Percentiles rank a stretch among this genome's conserved stretches.
phyloP scores from a whole-genome alignment of 1,140 invertebrate genomes.

The Heliothis virescens region DNA sequence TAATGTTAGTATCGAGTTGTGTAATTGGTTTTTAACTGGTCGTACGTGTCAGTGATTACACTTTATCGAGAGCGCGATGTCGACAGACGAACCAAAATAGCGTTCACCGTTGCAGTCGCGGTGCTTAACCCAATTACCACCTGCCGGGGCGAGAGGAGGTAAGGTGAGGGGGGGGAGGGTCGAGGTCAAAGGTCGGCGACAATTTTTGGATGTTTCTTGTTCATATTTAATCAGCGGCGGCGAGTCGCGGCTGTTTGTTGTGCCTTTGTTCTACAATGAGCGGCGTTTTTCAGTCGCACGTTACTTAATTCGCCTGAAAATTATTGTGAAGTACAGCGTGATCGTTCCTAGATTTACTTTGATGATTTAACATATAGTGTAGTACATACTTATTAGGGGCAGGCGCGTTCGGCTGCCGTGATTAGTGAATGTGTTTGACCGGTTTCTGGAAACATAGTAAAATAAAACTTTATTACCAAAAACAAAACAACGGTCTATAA shows the following conservation, averaged over 20 bases:
- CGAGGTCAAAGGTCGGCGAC: slow-evolving; percentile 19
- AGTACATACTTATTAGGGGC: too few relatives aligned
- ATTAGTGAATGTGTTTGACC: too few relatives aligned
- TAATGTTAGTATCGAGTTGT: neutral
- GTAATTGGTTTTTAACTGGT: slow-evolving; percentile 14
- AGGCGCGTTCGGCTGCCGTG: too few relatives aligned
- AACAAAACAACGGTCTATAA: too few relatives aligned
- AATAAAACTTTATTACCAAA: too few relatives aligned
- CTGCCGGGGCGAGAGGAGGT: neutral
- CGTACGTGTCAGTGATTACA: slow-evolving; percentile 14
- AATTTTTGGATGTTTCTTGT: slow-evolving; percentile 40
- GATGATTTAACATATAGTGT: neutral
- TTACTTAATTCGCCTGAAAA: slow-evolving; percentile 15
- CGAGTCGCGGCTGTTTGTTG: slow-evolving; percentile 10
- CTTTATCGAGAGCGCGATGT: slow-evolving; percentile 12
- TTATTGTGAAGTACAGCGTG: slow-evolving; percentile 8
- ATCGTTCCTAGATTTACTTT: neutral
- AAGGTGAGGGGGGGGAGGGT: neutral
- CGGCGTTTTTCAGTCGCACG: neutral
- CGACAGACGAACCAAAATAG: slow-evolving; percentile 26
- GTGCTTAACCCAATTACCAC: slow-evolving; percentile 38
- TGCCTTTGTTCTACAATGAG: slow-evolving; percentile 29
- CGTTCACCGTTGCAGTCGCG: slow-evolving; percentile 35
- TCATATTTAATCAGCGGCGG: slow-evolving; percentile 43
- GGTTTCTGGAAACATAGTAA: too few relatives aligned